Evolutionary conservation across 2,113 vertebrate genomes (phyloP).

Genomic region (Epinephelus moara): DNA sequence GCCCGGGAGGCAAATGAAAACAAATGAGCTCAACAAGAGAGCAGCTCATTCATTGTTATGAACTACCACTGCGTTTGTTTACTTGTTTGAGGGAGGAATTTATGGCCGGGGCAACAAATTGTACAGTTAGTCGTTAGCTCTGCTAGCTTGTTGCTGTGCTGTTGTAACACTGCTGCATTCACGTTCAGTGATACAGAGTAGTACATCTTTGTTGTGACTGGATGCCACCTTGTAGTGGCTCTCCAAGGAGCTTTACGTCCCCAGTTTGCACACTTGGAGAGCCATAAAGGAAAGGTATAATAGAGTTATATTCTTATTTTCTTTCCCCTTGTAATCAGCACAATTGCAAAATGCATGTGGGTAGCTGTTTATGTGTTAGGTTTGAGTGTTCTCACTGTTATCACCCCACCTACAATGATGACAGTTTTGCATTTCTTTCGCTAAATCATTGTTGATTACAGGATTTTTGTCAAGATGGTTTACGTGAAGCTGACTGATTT

Average conservation of each 20-base stretch:
- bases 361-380: constrained; percentile 30
- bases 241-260: background rate
- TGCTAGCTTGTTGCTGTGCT: constrained; percentile 48
- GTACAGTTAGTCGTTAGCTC: constrained; percentile 26
- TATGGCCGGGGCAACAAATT: background rate
- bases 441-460: constrained; percentile 23
- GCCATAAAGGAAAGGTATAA: constrained; percentile 10
- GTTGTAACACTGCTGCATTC: constrained; percentile 10
- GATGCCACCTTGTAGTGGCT: constrained; percentile 11
- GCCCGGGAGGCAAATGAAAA: constrained; percentile 64
- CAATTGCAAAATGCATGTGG: constrained; percentile 35
- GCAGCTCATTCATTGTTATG: constrained; percentile 75
- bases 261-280: constrained; percentile 33
- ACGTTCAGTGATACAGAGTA: constrained; percentile 12
- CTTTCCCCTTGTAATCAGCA: constrained; percentile 29
- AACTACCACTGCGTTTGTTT: constrained; percentile 65
- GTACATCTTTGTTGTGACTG: constrained; percentile 53
- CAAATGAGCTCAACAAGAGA: constrained; percentile 69
- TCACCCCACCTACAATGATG: constrained; percentile 49
- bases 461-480: background rate
- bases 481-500: background rate
- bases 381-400: constrained; percentile 39
- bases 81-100: constrained; percentile 37
- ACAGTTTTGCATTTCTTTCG: constrained; percentile 27
- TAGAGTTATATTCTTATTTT: constrained; percentile 22